phyloP scores from a whole-genome alignment of 2,797 vertebrate genomes.

The Bradypus variegatus region DNA sequence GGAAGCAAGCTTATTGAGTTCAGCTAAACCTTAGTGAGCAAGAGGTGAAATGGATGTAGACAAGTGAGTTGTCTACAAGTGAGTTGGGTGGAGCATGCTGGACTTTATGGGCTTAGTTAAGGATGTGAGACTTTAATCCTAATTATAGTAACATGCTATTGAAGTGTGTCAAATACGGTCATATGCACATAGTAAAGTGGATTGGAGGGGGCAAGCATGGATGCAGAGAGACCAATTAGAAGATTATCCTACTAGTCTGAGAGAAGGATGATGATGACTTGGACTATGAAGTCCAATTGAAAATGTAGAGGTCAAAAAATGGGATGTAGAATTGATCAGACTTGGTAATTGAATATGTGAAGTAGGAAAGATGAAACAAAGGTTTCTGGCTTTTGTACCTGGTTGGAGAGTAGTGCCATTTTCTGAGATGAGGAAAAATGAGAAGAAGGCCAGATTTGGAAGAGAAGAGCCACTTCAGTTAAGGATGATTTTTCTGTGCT shows the following conservation, averaged over 20 bases:
- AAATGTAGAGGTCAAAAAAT: not conserved
- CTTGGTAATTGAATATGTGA: not conserved
- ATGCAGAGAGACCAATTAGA: not conserved
- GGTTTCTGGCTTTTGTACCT: not conserved
- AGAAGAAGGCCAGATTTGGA: not conserved
- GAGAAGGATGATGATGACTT: not conserved
- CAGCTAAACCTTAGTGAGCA: not conserved
- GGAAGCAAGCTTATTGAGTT: not conserved
- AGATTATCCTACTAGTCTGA: not conserved
- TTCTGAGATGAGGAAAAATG: not conserved
- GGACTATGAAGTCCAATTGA: not conserved
- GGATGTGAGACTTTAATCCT: no score
- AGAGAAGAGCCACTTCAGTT: not conserved
- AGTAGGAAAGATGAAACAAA: not conserved
- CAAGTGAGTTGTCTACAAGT: no score
- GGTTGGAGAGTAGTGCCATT: not conserved
- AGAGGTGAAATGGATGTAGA: not conserved
- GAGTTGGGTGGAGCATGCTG: no score
- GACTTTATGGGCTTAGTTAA: no score
- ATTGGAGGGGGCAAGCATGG: not conserved
- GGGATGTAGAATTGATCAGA: not conserved
- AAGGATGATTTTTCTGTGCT: not conserved
- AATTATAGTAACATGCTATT: not conserved
- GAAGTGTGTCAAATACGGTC: not conserved
- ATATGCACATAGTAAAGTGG: not conserved